Percentiles rank a stretch among this genome's conserved stretches.
Evolutionary conservation across 2,888 invertebrate genomes (phyloP).

Genomic region (Mamestra brassicae): DNA sequence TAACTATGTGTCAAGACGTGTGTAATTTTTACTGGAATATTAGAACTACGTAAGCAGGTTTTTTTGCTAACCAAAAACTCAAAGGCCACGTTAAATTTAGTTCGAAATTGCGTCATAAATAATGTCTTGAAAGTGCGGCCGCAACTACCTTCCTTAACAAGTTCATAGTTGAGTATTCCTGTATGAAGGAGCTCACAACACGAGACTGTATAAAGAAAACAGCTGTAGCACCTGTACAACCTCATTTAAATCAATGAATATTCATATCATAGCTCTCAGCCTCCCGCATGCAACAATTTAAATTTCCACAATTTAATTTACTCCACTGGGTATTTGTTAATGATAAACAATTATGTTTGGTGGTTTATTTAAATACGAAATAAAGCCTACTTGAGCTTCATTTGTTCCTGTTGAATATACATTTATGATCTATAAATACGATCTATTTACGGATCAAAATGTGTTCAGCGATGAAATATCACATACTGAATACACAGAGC

Average conservation of each 20-base stretch:
- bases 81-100: conserved; percentile 10
- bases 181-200: conserved; percentile 66
- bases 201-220: conserved; percentile 68
- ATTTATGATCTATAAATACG: conserved; percentile 34
- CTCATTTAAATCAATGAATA: conserved; percentile 70
- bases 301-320: conserved; percentile 56
- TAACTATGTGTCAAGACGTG: not conserved
- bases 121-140: conserved; percentile 15
- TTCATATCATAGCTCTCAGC: conserved; percentile 65
- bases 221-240: conserved; percentile 56
- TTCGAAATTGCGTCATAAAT: conserved; percentile 39
- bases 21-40: conserved; percentile 3
- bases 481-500: conserved; percentile 10
- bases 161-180: conserved; percentile 60
- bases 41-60: conserved; percentile 16
- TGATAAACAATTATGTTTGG: conserved; percentile 51
- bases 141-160: conserved; percentile 13
- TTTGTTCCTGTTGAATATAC: conserved; percentile 25
- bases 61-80: conserved; percentile 14
- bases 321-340: conserved; percentile 35
- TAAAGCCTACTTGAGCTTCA: conserved; percentile 30
- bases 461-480: conserved; percentile 17
- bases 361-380: conserved; percentile 43
- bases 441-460: conserved; percentile 17
- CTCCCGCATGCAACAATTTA: conserved; percentile 65